Base-by-base conservation (phyloP, 2,113 vertebrate genomes). In the Otus sunia region DNA sequence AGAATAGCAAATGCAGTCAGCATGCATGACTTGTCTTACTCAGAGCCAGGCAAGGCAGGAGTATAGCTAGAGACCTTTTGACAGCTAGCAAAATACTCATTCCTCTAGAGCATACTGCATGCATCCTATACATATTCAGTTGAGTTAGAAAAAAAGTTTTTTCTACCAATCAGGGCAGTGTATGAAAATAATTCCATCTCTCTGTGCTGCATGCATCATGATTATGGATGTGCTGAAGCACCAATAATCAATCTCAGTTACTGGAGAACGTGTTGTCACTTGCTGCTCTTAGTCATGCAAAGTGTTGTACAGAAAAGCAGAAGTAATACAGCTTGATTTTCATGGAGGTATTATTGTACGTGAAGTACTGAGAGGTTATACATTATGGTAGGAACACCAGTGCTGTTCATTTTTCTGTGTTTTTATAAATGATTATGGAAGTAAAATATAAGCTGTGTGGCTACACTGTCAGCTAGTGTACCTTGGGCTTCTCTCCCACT, bases 171-270 rank as follows among this genome's bases (percentile, higher is more conserved):
- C 69, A 94, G 68, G 37, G 67, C n/a, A 68, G 37, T 29, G 60
- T 36, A 80, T 80, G 69, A 59, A 71, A 91, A 88, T 88, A 79
- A 62, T 86, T 92, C 45, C 29, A 11, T 81, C 47, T 96, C 92
- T 96, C 63, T 1, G 1, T 78, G 62, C 79, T 73, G 62, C 21
- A n/a, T 89, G 53, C 66, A 79, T 96, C 67, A 52, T 90, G 91
- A 91, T 95, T 94, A 93, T 87, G 73, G 66, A 81, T 91, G 86
- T 78, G 82, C 66, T 71, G 92, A 87, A 82, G 83, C 56, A 90
- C 74, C 85, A 92, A 86, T 94, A 94, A 96, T 95, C 94, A 90
- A 91, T 96, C 96, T 95, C 91, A 90, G 94, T 97, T 97, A 77
- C 91, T 69, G 71, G 49, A 82, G 86, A 94, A 75, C 14, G 0